Conservation (phyloP, 2,888 invertebrate genomes). For the Villa cingulata region DNA sequence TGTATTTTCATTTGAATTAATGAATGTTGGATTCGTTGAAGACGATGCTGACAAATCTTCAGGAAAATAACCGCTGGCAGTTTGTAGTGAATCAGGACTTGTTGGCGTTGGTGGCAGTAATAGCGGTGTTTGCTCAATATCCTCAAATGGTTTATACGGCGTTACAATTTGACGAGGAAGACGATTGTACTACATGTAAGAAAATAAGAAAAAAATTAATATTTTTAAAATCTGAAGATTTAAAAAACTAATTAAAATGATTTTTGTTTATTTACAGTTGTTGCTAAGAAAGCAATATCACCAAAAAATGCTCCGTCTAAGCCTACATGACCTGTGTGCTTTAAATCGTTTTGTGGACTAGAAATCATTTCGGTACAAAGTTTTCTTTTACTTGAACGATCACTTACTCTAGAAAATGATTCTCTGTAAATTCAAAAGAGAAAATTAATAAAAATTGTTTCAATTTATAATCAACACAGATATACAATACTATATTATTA, state of each 20-base stretch:
- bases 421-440: too few species aligned
- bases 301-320: constrained; percentile 96
- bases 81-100: constrained; percentile 35
- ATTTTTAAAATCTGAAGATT: neutral
- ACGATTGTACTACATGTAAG: constrained; percentile 46
- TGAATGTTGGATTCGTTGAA: constrained; percentile 34
- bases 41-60: constrained; percentile 26
- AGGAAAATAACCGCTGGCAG: constrained; percentile 35
- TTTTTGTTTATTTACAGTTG: constrained; percentile 10
- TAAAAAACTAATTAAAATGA: too few species aligned
- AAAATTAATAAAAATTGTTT: neutral
- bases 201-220: neutral
- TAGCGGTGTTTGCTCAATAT: constrained; percentile 55
- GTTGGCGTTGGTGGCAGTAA: constrained; percentile 41
- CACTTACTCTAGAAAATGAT: constrained; percentile 45
- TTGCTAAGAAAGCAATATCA: constrained; percentile 56
- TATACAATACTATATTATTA: constrained; percentile 7
- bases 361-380: constrained; percentile 89
- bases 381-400: constrained; percentile 48
- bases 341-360: constrained; percentile 89
- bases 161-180: constrained; percentile 80
- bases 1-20: constrained; percentile 34
- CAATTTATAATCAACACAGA: neutral
- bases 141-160: constrained; percentile 79
- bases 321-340: constrained; percentile 92